Conservation (phyloP, 2,797 vertebrate genomes). For the Numenius phaeopus region DNA sequence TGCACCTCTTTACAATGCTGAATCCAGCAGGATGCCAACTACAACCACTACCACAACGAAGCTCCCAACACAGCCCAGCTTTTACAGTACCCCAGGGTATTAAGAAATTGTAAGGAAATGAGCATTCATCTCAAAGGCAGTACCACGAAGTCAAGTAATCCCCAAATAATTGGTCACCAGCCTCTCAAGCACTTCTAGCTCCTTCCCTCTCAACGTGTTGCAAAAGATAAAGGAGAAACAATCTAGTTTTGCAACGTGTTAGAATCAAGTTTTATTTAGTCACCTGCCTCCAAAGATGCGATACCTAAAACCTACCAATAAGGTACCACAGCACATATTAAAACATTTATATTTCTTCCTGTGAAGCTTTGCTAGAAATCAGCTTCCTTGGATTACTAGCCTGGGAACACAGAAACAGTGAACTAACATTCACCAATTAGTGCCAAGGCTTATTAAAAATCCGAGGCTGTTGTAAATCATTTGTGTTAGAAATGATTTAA, state of each 20-base stretch:
- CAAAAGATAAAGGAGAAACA: not conserved
- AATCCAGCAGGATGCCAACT: not conserved
- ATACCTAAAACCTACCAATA: not conserved
- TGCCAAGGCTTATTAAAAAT: slow-evolving; percentile 50
- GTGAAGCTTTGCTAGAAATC: not conserved
- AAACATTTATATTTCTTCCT: not conserved
- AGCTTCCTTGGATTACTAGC: not conserved
- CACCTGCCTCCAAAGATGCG: not conserved
- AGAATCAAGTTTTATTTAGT: not conserved
- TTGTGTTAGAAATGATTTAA: slow-evolving; percentile 44
- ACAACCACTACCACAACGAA: not conserved
- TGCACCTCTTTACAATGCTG: not conserved
- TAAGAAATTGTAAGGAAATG: not conserved
- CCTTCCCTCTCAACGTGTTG: not conserved
- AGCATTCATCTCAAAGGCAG: not conserved
- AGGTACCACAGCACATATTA: not conserved
- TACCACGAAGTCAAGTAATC: not conserved
- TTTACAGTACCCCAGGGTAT: not conserved
- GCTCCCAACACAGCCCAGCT: not conserved
- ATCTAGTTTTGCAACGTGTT: not conserved
- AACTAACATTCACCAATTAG: slow-evolving; percentile 29
- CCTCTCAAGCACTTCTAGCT: not conserved
- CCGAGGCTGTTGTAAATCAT: slow-evolving; percentile 40
- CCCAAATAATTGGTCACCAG: not conserved
- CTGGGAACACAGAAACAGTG: not conserved